phyloP scores from a whole-genome alignment of 2,113 vertebrate genomes.

The Centropus bengalensis region DNA sequence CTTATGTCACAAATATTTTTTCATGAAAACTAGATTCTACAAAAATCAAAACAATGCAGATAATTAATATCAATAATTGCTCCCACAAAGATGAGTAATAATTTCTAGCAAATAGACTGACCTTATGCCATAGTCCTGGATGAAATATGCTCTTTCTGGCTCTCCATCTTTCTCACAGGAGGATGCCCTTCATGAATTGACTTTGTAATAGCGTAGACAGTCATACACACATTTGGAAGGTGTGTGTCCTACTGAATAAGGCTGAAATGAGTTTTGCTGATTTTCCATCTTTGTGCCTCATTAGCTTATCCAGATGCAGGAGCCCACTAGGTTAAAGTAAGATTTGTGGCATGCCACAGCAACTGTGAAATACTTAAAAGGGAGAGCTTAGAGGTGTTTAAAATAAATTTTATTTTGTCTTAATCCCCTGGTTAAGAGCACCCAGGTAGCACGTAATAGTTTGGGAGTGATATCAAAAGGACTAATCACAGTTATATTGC shows the following conservation, averaged over 20 bases:
- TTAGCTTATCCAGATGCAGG: background rate
- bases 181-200: background rate
- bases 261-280: background rate
- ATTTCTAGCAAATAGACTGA: constrained; percentile 50
- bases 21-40: constrained; percentile 25
- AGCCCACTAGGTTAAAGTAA: background rate
- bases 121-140: constrained; percentile 27
- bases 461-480: background rate
- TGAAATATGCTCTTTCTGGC: constrained; percentile 39
- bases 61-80: constrained; percentile 64
- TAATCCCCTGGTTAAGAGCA: background rate
- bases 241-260: background rate
- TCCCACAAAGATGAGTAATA: background rate
- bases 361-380: background rate
- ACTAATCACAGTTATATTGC: background rate
- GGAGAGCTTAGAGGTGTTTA: background rate
- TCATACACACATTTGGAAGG: background rate
- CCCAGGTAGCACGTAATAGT: background rate
- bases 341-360: background rate
- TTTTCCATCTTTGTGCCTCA: background rate
- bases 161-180: constrained; percentile 33
- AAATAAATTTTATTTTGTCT: background rate
- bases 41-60: constrained; percentile 44
- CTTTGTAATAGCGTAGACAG: background rate
- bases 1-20: constrained; percentile 18